phyloP scores from a whole-genome alignment of 2,797 vertebrate species.

The Ispidina picta region DNA sequence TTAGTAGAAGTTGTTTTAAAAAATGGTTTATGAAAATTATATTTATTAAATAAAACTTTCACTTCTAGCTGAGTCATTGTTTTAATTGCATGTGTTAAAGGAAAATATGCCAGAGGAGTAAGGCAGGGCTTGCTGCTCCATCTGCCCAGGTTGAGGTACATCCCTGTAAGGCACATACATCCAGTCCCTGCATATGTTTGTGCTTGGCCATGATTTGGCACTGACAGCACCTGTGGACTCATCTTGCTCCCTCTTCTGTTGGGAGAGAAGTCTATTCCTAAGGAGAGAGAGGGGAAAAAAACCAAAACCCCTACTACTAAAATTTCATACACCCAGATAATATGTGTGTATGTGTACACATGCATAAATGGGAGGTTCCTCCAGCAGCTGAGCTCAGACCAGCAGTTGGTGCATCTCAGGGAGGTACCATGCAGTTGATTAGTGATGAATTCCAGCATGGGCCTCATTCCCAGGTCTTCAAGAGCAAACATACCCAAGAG shows the following conservation, averaged over 20 bases:
- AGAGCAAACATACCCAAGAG: fast-evolving
- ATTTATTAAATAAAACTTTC: slow-evolving; percentile 89
- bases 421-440: fast-evolving
- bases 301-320: too few species aligned
- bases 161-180: background rate
- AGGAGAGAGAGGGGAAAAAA: too few species aligned
- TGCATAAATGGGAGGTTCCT: background rate
- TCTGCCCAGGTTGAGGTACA: too few species aligned
- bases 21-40: slow-evolving; percentile 81
- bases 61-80: slow-evolving; percentile 29
- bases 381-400: background rate
- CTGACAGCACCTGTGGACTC: too few species aligned
- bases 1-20: slow-evolving; percentile 79
- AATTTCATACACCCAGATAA: background rate
- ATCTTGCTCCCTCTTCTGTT: background rate
- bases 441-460: background rate
- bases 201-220: too few species aligned
- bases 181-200: too few species aligned
- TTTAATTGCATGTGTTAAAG: background rate
- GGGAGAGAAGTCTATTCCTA: background rate
- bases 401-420: background rate
- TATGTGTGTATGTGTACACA: too few species aligned
- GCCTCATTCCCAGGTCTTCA: background rate
- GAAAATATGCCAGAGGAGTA: fast-evolving
- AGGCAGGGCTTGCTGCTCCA: background rate